Evolutionary conservation across 2,113 vertebrate genomes (phyloP).

Genomic region (Heterocephalus glaber): DNA sequence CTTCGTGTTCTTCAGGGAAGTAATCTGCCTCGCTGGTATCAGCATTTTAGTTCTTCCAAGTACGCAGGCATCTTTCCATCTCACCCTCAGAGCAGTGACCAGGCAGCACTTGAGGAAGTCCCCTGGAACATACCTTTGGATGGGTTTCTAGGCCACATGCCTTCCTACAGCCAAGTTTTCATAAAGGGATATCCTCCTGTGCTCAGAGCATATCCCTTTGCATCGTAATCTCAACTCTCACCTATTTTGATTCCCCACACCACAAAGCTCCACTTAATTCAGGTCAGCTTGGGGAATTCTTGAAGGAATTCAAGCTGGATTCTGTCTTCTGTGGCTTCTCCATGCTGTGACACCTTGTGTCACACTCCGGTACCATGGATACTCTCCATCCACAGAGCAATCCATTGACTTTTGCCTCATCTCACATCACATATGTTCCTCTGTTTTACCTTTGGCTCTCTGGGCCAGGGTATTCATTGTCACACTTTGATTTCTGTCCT

Average conservation of each 20-base stretch:
- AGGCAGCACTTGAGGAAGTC: not conserved
- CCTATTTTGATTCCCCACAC: not conserved
- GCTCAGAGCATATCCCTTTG: not conserved
- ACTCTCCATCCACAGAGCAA: not conserved
- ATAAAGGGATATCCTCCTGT: not conserved
- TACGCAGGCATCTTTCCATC: not conserved
- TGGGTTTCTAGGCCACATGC: not conserved
- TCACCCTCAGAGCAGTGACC: not conserved
- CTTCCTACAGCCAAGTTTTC: not conserved
- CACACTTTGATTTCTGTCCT: not conserved
- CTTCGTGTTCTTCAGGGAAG: not conserved
- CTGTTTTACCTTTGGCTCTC: not conserved
- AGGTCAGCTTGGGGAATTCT: not conserved
- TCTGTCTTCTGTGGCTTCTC: not conserved
- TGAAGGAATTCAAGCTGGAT: conserved; percentile 15
- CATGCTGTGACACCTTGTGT: not conserved
- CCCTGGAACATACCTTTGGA: not conserved
- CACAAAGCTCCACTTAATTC: not conserved
- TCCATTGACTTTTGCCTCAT: not conserved
- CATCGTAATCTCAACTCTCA: not conserved
- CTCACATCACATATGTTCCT: not conserved
- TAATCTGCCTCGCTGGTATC: not conserved
- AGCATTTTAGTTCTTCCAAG: not conserved
- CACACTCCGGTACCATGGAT: too few relatives aligned
- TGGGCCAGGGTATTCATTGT: not conserved